Base-by-base conservation (phyloP, 2,888 invertebrate species). In the Sinelater perroti region DNA sequence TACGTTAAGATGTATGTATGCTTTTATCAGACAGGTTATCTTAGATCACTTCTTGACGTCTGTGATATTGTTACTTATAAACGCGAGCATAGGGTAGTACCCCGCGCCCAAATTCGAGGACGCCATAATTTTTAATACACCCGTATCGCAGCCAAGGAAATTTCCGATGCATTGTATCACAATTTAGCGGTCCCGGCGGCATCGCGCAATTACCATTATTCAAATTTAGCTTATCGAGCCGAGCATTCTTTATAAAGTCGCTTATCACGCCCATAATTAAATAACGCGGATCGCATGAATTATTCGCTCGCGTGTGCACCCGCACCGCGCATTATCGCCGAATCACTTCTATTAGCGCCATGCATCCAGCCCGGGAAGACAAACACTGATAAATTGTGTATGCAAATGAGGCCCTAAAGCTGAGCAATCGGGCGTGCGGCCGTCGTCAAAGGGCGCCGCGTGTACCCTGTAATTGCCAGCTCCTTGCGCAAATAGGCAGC, bases 381-480 rank as follows among this genome's bases (percentile, higher is more conserved):
- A 60, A 62, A 62, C 62, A 53, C 30, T 56, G 62, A 62, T 59
- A 56, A 60, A 62, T 62, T 60, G 57, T 60, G 35, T 56, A 60
- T 60, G 62, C 53, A 60, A 62, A 62, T 60, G 53, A 47, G 46
- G 38, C 53, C 62, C 47, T 54, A 40, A 50, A 56, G 58, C 52
- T 55, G 45, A 52, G 57, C 58, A 61, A 61, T 61, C 58, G 52
- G 52, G 52, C 52, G 49, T 61, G 55, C 55, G 33, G 54, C 59
- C 51, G 47, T 51, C 47, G 55, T 51, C 52, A 52, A 58, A 57
- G 57, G 53, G 46, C 46, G 52, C 47, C 52, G 52, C 52, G 47
- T 40, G 20, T 47, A 26, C 49, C 4, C n/a, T 28, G 42, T 49
- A 56, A 56, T 44, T 56, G 42, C 40, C 17, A 30, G 16, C 38